Evolutionary conservation across 1,140 invertebrate genomes (phyloP), one percentile per base, ranked within the genome.

Genomic region (Elymnias hypermnestra): DNA sequence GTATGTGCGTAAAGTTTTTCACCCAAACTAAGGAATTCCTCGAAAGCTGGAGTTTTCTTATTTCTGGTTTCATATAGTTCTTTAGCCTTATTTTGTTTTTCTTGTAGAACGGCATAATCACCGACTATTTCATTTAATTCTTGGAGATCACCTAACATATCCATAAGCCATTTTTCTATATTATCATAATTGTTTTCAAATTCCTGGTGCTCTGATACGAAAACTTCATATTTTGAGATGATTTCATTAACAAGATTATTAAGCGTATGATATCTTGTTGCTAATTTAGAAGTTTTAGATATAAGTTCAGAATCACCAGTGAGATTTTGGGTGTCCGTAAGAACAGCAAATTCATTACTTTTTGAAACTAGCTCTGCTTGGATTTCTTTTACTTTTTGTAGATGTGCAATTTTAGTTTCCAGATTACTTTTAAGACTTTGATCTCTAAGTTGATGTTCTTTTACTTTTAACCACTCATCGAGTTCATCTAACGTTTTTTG

Each of bases 1-100:
- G 97, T 98, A 58, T 96, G 95, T 0, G 92, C 89, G 65, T 98
- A 98, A 0, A 99, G 78, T 76, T 94, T 95, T 84, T 99, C 97
- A 5, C 96, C 97, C 39, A 92, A 89, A 64, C 97, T 95, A 13
- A 97, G 89, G 0, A 98, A 88, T 44, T 92, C 90, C 69, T 98
- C 96, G 72, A 98, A 95, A 26, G 90, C 89, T n/a, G 91, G 89
- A 36, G 91, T 92, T 66, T 95, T 94, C 57, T 93, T 92, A 9
- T 94, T 94, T 52, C 93, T 90, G 1, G 91, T 90, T 61, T 97
- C 95, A 5, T 91, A 90, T 18, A 98, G 86, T 57, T 95, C 91
- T 57, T 94, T 91, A 33, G 98, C 89, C 63, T 93, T 93, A 35
- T 93, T 92, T 65, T 97, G 94, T 57, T 94, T 90, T 50, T 93